These are phyloP conservation scores for Gambusia affinis DNA, from an alignment of 2,113 vertebrate species.

Conservation along the genomic window DNA sequence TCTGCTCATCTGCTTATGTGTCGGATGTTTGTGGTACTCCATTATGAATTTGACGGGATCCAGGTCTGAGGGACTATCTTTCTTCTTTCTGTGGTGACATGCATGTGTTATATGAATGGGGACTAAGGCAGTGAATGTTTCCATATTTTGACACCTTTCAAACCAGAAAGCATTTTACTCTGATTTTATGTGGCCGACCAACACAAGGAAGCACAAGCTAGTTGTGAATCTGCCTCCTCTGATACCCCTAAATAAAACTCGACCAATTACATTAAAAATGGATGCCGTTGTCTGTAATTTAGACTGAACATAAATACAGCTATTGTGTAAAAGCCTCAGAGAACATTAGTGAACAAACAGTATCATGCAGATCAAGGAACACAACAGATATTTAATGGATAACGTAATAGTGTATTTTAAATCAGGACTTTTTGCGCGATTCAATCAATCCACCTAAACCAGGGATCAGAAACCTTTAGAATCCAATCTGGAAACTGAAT, in stretches of 20 bases:
- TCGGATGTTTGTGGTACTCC: constrained; percentile 44
- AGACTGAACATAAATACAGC: no score
- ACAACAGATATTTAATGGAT: background rate
- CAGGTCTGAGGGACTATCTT: constrained; percentile 13
- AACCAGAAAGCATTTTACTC: background rate
- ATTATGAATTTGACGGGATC: constrained; percentile 20
- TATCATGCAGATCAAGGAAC: background rate
- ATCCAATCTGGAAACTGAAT: background rate
- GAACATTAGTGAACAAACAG: background rate
- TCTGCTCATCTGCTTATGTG: constrained; percentile 58
- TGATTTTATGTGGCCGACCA: background rate
- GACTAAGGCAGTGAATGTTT: background rate
- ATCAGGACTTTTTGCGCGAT: no score
- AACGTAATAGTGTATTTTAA: background rate
- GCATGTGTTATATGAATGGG: background rate
- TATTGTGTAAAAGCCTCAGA: background rate
- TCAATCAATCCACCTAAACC: no score
- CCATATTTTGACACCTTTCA: background rate
- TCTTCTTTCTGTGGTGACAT: background rate
- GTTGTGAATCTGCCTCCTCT: background rate
- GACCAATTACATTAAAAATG: no score
- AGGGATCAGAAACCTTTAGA: background rate
- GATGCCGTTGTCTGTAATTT: no score
- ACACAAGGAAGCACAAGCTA: background rate
- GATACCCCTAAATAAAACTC: no score